These are phyloP conservation scores for Brachyptera risi DNA, from an alignment of 2,888 invertebrate species.

Conservation along the genomic window DNA sequence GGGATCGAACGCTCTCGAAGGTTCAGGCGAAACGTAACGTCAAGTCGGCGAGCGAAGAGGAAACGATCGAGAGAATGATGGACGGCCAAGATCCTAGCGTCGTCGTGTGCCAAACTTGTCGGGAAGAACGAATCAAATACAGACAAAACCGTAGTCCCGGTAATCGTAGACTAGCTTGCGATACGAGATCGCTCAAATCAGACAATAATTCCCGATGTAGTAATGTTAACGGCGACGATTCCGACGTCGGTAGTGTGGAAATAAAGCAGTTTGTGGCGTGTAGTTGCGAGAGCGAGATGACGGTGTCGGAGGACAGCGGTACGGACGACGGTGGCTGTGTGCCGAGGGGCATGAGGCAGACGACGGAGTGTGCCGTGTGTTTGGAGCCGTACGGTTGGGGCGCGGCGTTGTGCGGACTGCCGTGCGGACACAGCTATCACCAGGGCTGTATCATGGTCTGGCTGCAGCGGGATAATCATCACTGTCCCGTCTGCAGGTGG, in stretches of 20 bases:
- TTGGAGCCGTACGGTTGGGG: conserved; percentile 45
- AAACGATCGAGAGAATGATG: conserved; percentile 31
- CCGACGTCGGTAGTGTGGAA: neutral
- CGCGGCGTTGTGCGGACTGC: conserved; percentile 47
- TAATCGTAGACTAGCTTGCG: too few species aligned
- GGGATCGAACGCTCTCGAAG: conserved; percentile 24
- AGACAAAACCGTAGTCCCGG: neutral
- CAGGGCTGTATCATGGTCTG: conserved; percentile 49
- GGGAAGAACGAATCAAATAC: conserved; percentile 7
- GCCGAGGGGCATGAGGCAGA: conserved; percentile 41
- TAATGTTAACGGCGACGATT: too few species aligned
- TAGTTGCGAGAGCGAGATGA: neutral
- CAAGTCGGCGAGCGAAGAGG: conserved; percentile 1
- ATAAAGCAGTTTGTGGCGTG: neutral
- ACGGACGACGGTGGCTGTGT: conserved; percentile 30
- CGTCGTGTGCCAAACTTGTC: neutral
- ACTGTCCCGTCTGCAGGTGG: conserved; percentile 53
- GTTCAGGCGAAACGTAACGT: neutral
- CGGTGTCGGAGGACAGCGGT: conserved; percentile 28
- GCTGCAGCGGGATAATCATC: conserved; percentile 50
- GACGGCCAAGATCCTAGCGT: conserved; percentile 30
- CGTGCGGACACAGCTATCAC: conserved; percentile 52
- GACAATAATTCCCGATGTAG: too few species aligned
- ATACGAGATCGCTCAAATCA: too few species aligned
- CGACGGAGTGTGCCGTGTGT: conserved; percentile 50